These are phyloP conservation scores for Saguinus midas DNA, from an alignment of 2,113 vertebrate genomes.

Conservation along the genomic window DNA sequence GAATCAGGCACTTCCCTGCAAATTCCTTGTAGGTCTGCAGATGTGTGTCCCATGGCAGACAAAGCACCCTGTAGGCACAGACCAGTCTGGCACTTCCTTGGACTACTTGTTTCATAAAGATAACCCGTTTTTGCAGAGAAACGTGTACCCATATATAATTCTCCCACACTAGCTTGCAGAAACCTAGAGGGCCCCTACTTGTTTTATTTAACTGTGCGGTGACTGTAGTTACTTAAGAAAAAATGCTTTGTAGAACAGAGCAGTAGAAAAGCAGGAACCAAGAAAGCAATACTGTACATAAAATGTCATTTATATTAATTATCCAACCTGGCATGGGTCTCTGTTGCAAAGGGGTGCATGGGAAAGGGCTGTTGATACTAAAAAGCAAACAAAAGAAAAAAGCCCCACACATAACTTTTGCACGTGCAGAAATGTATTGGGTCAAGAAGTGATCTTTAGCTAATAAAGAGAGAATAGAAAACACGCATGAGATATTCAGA, in stretches of 20 bases:
- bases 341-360: slow-evolving; percentile 87
- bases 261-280: slow-evolving; percentile 88
- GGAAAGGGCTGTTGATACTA: slow-evolving; percentile 86
- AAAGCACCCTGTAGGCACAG: slow-evolving; percentile 88
- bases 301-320: slow-evolving; percentile 85
- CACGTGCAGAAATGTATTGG: slow-evolving; percentile 87
- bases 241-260: slow-evolving; percentile 89
- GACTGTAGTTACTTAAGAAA: slow-evolving; percentile 83
- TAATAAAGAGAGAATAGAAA: slow-evolving; percentile 81
- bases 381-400: slow-evolving; percentile 72
- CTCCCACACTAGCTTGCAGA: slow-evolving; percentile 85
- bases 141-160: slow-evolving; percentile 82
- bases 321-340: slow-evolving; percentile 88
- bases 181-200: slow-evolving; percentile 86
- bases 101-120: slow-evolving; percentile 88
- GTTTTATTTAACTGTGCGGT: slow-evolving; percentile 86
- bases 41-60: slow-evolving; percentile 83
- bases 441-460: slow-evolving; percentile 86
- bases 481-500: slow-evolving; percentile 87
- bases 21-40: slow-evolving; percentile 85
- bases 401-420: slow-evolving; percentile 83
- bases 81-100: slow-evolving; percentile 91
- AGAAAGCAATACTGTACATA: slow-evolving; percentile 93
- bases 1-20: slow-evolving; percentile 92
- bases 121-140: slow-evolving; percentile 84